Base-by-base conservation (phyloP, 2,797 vertebrate genomes). In the Hafferia zeledoni region DNA sequence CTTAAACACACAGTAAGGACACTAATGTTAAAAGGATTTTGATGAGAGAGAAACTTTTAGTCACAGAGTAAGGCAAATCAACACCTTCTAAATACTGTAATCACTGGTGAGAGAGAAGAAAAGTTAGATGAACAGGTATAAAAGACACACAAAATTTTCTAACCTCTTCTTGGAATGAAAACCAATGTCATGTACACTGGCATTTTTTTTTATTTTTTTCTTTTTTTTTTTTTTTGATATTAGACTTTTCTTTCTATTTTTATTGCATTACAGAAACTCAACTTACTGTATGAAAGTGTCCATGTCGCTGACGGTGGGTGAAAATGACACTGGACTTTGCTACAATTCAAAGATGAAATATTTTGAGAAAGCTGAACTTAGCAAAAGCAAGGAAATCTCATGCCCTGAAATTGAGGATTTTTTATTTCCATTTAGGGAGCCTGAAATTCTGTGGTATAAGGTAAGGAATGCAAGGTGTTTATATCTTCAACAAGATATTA, bases 201-300 rank as follows among this genome's bases (percentile, higher is more conserved):
- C 28, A 7, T 35, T 64, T 61, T 31, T 63, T 93, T 87, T 79
- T 68, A 53, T 92, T 89, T 77, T 82, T 57, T 92, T n/a, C n/a
- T n/a, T n/a, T n/a, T 63, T 93, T 87, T 79, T 68, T 56, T 92
- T 89, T 77, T 82, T 57, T 92, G 86, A 75, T 43, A 68, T 76
- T 83, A 78, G 47, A 87, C 33, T 68, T 95, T 76, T 92, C 46
- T 97, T 92, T 97, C 82, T 95, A 39, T 94, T 95, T 97, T 74
- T 97, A 22, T 92, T 97, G 80, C 92, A 70, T 97, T 98, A 63
- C 98, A 99, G 99, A 97, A 99, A 99, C 96, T 99, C 99, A 86
- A 99, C 99, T 13, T 99, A 99, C 95, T 99, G 99, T 97, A 99
- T 99, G 99, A 99, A 99, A 98, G 99, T 99, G 94, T 99, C 99